These are phyloP conservation scores for Centrocercus urophasianus DNA, from an alignment of 2,113 vertebrate genomes.

Conservation along the genomic window DNA sequence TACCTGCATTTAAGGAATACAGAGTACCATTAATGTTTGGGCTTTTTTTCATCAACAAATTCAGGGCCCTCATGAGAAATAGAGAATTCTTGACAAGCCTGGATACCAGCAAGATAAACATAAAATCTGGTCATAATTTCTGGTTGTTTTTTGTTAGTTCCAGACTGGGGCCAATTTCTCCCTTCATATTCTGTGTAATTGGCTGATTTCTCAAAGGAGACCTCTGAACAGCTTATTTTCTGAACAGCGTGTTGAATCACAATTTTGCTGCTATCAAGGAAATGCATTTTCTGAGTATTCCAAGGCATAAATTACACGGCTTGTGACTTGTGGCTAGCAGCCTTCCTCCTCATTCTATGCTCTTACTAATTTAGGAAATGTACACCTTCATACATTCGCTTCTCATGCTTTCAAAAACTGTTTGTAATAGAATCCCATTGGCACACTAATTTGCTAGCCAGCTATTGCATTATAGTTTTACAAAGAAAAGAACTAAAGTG, in stretches of 20 bases:
- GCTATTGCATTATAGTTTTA: constrained; percentile 3
- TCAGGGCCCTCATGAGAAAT: not conserved
- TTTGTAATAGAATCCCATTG: constrained; percentile 28
- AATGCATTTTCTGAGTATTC: constrained; percentile 64
- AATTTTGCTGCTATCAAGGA: constrained; percentile 60
- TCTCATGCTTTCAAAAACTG: constrained; percentile 42
- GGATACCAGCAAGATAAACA: constrained; percentile 34
- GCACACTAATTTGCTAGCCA: constrained; percentile 44
- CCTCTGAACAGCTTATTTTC: constrained; percentile 34
- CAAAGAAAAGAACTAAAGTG: constrained; percentile 62
- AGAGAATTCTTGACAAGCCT: not conserved
- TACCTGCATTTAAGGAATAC: not conserved
- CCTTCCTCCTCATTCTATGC: constrained; percentile 35
- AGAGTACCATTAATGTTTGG: not conserved
- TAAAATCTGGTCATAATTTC: constrained; percentile 52
- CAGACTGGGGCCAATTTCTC: constrained; percentile 49
- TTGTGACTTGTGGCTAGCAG: constrained; percentile 67
- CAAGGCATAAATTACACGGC: constrained; percentile 63
- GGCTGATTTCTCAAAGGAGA: constrained; percentile 61
- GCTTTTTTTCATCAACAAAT: not conserved
- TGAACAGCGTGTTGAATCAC: constrained; percentile 46
- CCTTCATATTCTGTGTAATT: constrained; percentile 49
- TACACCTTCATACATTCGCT: constrained; percentile 45
- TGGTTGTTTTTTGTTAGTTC: constrained; percentile 56
- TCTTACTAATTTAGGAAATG: constrained; percentile 65